Conservation (phyloP, 1,140 invertebrate genomes). For the Paralvinella palmiformis region DNA sequence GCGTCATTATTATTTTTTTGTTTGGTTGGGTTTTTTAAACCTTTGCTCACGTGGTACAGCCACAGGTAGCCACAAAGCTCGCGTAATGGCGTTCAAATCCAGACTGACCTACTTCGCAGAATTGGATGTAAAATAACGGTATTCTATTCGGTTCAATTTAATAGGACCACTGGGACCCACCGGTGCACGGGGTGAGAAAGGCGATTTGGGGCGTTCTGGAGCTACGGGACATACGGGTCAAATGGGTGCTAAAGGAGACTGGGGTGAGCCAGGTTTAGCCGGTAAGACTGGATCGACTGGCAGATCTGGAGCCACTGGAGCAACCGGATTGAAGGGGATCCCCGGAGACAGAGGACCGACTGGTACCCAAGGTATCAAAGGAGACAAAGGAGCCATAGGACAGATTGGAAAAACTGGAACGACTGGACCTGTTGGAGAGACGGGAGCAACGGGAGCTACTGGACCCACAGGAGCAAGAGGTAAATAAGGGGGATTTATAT, state of each 20-base stretch:
- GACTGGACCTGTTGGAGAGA: not conserved
- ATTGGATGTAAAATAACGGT: too few species aligned
- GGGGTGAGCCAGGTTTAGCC: not conserved
- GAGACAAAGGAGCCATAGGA: not conserved
- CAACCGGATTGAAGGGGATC: not conserved
- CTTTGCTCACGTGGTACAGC: too few species aligned
- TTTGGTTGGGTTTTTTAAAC: too few species aligned
- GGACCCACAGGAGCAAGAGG: constrained; percentile 3
- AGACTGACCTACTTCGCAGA: too few species aligned
- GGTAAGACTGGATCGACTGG: constrained; percentile 3
- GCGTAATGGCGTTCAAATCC: too few species aligned
- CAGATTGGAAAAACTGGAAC: not conserved
- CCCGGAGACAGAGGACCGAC: too few species aligned
- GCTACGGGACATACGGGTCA: not conserved
- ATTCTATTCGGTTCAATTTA: too few species aligned
- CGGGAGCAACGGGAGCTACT: not conserved
- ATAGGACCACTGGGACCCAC: not conserved
- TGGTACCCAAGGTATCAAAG: not conserved
- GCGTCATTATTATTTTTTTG: too few species aligned
- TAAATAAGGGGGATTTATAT: too few species aligned
- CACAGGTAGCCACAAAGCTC: too few species aligned
- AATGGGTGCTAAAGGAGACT: not conserved
- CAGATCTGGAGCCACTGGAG: not conserved
- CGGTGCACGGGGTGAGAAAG: not conserved
- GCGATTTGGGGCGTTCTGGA: not conserved